Evolutionary conservation across 2,888 invertebrate genomes (phyloP), one percentile per base, ranked within the genome.

Genomic region (Dichetophora obliterata): DNA sequence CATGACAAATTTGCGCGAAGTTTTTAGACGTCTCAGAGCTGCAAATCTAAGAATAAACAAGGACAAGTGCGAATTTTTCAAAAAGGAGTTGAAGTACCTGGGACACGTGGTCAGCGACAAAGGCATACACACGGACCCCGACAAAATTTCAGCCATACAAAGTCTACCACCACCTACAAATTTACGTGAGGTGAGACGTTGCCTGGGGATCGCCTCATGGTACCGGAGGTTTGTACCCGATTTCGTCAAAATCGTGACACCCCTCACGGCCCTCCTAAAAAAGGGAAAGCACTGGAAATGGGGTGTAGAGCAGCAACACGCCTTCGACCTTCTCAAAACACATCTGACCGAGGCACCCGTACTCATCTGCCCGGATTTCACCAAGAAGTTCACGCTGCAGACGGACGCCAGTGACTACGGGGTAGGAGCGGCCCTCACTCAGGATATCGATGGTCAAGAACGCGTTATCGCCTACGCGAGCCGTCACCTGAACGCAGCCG

Each of bases 261-360:
- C 70, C 1, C n/a, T 72, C 5, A 77, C 52, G 14, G 8, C 16
- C 0, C 5, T 79, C 2, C 19, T 77, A n/a, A 75, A 65, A 50
- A 79, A 79, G 27, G 19, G 54, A 1, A 4, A 24, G 2, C 50
- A 59, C 1, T 77, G 75, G 69, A 5, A 31, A 8, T 79, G 73
- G 74, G 65, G 31, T 6, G 0, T 6, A 19, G 43, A 54, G 6
- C 74, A 77, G 50, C 19, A 75, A 6, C 2, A 50, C 3, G 76
- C 74, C 0, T 78, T 77, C 24, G 5, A 14, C 1, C 8, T 9
- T 0, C n/a, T 19, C 11, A 61, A 61, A 27, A 11, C 9, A 2
- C 24, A 27, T 5, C 14, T 61, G 8, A 61, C 61, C 1, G 61
- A 61, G 5, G 61, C 61, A 2, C 61, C 22, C 3, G 27, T 61